Evolutionary conservation across 2,113 vertebrate genomes (phyloP), one percentile per base, ranked within the genome.

Genomic region (Misgurnus mizolepis): DNA sequence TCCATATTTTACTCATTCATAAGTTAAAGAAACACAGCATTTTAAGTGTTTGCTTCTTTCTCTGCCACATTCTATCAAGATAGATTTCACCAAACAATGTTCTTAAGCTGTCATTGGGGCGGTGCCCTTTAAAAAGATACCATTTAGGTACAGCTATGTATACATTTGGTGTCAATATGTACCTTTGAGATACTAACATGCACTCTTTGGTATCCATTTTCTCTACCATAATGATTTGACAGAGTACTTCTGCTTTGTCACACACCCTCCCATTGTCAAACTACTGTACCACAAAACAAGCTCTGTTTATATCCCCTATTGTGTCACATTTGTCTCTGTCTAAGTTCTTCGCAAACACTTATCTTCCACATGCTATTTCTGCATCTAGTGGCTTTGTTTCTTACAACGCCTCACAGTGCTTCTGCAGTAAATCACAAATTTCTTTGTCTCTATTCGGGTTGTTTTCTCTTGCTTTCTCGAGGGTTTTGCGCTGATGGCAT

Each of bases 401-500:
- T 6, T 56, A 15, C 58, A 34, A 6, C 39, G 27, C 14, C 27
- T 71, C 49, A 40, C 34, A 39, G 10, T 47, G 45, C 45, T 47
- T 47, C 45, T 71, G 47, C 68, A 9, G 17, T 22, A 55, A 55
- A n/a, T 17, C 39, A 27, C 15, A 40, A 15, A 71, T 71, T 69
- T 17, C 27, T 71, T 71, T 71, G 68, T 71, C 49, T 34, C 27
- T 34, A 34, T 34, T 34, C 27, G 27, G 27, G 27, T 69, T 62
- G 22, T 47, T 64, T 64, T 43, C 43, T 58, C 22, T 1, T 64
- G 10, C 39, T 43, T 53, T 73, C 72, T 11, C 10, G 1, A 18
- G 27, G 8, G 17, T 77, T 77, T 77, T 40, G 43, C 74, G 66
- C 27, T 77, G 62, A 7, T 55, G 74, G 74, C 74, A 66, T 47